A percentile compares a stretch with the other conserved stretches of the same genome.
phyloP scores from a whole-genome alignment of 2,797 vertebrate genomes.

The Babyrousa celebensis region DNA sequence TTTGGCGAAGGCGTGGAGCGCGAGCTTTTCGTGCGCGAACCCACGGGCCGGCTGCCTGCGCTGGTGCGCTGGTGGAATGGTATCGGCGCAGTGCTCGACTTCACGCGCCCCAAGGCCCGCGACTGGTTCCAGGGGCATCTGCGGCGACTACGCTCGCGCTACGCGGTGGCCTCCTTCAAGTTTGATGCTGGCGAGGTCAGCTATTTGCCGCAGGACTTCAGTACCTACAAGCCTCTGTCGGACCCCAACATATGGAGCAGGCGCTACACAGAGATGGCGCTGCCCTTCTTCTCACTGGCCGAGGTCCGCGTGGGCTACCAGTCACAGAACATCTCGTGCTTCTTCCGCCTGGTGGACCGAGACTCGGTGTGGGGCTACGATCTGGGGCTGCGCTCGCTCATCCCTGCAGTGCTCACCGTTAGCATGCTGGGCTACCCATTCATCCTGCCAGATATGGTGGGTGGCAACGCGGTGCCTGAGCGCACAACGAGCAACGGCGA shows the following conservation, averaged over 20 bases:
- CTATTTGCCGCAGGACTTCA: conserved; percentile 96
- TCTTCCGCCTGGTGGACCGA: conserved; percentile 98
- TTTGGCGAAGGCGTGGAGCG: conserved; percentile 94
- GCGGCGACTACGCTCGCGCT: conserved; percentile 93
- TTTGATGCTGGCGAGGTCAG: conserved; percentile 98
- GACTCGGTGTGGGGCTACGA: conserved; percentile 99
- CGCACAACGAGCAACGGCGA: conserved; percentile 89
- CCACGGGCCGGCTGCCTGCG: conserved; percentile 93
- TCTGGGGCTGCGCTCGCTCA: conserved; percentile 97
- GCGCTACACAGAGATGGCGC: conserved; percentile 96
- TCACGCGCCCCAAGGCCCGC: conserved; percentile 95
- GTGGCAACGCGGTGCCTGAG: conserved; percentile 94
- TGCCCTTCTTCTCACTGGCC: conserved; percentile 95
- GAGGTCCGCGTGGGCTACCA: conserved; percentile 96
- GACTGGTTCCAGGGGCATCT: conserved; percentile 96
- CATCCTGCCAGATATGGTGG: conserved; percentile 96
- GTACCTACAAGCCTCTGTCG: conserved; percentile 92
- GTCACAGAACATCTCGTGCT: conserved; percentile 98
- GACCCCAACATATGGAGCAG: conserved; percentile 97
- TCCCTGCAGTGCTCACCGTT: conserved; percentile 96
- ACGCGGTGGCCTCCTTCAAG: conserved; percentile 96
- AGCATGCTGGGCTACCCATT: conserved; percentile 97
- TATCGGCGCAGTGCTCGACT: conserved; percentile 96
- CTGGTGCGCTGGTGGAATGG: conserved; percentile 98
- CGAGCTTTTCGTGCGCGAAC: conserved; percentile 95